Evolutionary conservation across 1,140 invertebrate species (phyloP), one percentile per base, ranked within the genome.

Genomic region (Oncopodura yosiiana): DNA sequence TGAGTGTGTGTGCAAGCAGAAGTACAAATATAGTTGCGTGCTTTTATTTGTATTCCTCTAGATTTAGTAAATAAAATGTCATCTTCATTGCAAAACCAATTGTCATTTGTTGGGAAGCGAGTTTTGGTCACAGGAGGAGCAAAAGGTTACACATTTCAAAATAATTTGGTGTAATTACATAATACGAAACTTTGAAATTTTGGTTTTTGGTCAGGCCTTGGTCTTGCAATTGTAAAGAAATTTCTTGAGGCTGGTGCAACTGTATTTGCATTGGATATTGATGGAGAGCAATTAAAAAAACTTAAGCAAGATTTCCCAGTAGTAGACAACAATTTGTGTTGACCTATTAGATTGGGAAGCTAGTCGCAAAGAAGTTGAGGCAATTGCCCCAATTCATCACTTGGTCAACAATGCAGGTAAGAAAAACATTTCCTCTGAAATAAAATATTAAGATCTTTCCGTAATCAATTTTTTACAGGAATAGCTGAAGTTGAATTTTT

Each of bases 351-450:
- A 60, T 34, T 60, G 58, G 58, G 58, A 51, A 11, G 46, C 3
- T 3, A 51, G 48, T 2, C 3, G 18, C 5, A 43, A 38, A 3
- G 49, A 26, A n/a, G 29, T 55, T 6, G 29, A 29, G 11, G 3
- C 6, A 23, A 3, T 55, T 3, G 43, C 9, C 2, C 38, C 45
- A 9, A 27, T 60, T 12, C 49, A 60, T 34, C 52, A 55, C 30
- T 24, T 60, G 5, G 48, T 60, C 8, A 60, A 60, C 29, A 60
- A 60, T 42, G 58, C 58, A n/a, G n/a, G n/a, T n/a, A n/a, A n/a
- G n/a, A n/a, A n/a, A n/a, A n/a, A n/a, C n/a, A n/a, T n/a, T n/a
- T n/a, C n/a, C n/a, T n/a, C n/a, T n/a, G n/a, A n/a, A n/a, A n/a
- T n/a, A n/a, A n/a, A n/a, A n/a, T n/a, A n/a, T n/a, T n/a, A n/a